Conservation (phyloP, 2,113 vertebrate genomes). For the Clupea harengus region DNA sequence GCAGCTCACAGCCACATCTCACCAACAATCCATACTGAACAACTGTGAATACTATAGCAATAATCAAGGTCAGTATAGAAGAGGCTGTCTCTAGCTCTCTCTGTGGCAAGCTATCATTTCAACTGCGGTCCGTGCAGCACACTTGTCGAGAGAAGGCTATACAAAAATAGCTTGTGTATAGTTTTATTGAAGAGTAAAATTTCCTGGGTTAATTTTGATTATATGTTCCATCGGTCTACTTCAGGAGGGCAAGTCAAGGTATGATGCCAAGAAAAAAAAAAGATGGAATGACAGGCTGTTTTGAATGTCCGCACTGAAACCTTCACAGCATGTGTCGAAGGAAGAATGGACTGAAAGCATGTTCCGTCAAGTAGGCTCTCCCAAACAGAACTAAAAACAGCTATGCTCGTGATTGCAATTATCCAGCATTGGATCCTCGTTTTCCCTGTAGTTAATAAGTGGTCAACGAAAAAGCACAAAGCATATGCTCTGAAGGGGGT, state of each 20-base stretch:
- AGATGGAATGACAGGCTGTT: conserved; percentile 47
- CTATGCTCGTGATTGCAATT: conserved; percentile 9
- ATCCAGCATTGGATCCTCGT: neutral
- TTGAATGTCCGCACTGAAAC: conserved; percentile 49
- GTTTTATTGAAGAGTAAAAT: conserved; percentile 55
- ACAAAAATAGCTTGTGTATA: neutral
- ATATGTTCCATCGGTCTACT: conserved; percentile 54
- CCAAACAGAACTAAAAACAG: conserved; percentile 9
- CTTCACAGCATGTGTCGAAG: conserved; percentile 17
- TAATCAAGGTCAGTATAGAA: neutral
- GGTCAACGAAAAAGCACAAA: neutral
- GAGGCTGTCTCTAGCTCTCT: neutral
- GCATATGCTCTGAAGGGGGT: neutral
- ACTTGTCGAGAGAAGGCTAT: neutral
- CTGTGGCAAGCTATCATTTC: neutral
- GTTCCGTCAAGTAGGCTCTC: neutral
- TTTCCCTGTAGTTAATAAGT: neutral
- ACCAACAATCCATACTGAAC: neutral
- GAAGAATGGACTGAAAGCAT: neutral
- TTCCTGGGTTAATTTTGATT: conserved; percentile 57
- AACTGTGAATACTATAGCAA: neutral
- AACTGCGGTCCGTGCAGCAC: neutral
- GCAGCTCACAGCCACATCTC: neutral
- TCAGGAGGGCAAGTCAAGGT: conserved; percentile 34
- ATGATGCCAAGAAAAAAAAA: conserved; percentile 63